Conservation (phyloP, 2,113 vertebrate species). For the Crotalus viridis region DNA sequence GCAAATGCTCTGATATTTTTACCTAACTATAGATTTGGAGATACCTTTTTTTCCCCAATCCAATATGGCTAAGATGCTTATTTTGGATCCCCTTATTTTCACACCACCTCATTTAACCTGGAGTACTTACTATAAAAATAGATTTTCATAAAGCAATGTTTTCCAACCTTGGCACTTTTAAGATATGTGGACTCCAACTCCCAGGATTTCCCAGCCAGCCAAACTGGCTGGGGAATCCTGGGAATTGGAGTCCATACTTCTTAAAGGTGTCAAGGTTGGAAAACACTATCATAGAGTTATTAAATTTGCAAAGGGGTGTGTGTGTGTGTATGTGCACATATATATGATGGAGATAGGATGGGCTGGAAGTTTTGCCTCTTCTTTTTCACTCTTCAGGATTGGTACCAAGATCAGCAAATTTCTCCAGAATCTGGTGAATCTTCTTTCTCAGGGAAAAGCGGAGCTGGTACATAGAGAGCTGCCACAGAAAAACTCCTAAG, state of each 20-base stretch:
- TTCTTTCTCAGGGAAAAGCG: not conserved
- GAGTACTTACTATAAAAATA: not conserved
- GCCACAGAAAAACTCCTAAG: conserved; percentile 25
- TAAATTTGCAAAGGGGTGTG: not conserved
- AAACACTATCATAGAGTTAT: not conserved
- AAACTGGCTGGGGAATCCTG: not conserved
- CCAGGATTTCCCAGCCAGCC: not conserved
- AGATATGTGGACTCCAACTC: not conserved
- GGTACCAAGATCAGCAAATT: conserved; percentile 15
- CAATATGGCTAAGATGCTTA: not conserved
- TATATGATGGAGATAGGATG: not conserved
- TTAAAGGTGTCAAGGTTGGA: not conserved
- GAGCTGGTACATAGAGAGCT: conserved; percentile 22
- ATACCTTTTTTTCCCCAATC: not conserved
- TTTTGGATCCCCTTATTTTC: not conserved
- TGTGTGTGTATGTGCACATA: not conserved
- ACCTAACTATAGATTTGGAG: not conserved
- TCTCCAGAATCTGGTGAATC: not conserved
- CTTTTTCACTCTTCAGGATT: not conserved
- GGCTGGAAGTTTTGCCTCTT: not conserved
- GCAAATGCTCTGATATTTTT: not conserved
- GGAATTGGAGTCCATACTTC: not conserved
- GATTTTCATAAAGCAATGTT: not conserved
- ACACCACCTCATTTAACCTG: not conserved
- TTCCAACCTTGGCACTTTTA: not conserved